Base-by-base conservation (phyloP, 2,113 vertebrate species). In the Dicentrarchus labrax region DNA sequence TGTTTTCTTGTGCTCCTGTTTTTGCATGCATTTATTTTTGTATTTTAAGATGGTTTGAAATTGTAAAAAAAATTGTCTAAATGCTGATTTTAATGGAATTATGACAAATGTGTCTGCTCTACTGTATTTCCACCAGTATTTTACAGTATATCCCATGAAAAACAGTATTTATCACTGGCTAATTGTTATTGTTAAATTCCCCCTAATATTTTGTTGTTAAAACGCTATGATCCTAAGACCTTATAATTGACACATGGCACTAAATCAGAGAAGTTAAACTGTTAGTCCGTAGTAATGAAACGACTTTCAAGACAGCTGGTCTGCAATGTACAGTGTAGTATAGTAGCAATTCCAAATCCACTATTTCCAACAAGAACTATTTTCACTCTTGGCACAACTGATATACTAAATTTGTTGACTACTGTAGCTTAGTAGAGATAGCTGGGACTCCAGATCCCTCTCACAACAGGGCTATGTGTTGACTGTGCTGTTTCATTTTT, bases 291-390 rank as follows among this genome's bases (percentile, higher is more conserved):
- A 16, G 59, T 47, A 78, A 41, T 85, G 56, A 66, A 62, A 65
- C 68, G 1, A 78, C 53, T 78, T 82, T 87, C 4, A 60, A 89
- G 89, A 91, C 90, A 94, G 93, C 91, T 94, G 90, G 89, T 91
- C 92, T 94, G 90, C 85, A 81, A 76, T 88, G 85, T 88, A 92
- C 82, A 89, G 62, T 79, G 54, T 85, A 51, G 11, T 45, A 45
- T 77, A 72, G 57, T 65, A 60, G 72, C 22, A 24, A 60, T 67
- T 88, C 62, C 68, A 80, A 59, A 67, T 76, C 65, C 67, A 71
- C 7, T 51, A 41, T 83, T 81, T 73, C 24, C 51, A 81, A 38
- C 24, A 71, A 56, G 6, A 76, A 65, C 51, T 38, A 39, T 51
- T 77, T 82, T 73, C 24, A 53, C 48, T 65, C 41, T 67, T 67